These are phyloP conservation scores for Coenonympha arcania DNA, from an alignment of 2,888 invertebrate genomes.

Conservation along the genomic window DNA sequence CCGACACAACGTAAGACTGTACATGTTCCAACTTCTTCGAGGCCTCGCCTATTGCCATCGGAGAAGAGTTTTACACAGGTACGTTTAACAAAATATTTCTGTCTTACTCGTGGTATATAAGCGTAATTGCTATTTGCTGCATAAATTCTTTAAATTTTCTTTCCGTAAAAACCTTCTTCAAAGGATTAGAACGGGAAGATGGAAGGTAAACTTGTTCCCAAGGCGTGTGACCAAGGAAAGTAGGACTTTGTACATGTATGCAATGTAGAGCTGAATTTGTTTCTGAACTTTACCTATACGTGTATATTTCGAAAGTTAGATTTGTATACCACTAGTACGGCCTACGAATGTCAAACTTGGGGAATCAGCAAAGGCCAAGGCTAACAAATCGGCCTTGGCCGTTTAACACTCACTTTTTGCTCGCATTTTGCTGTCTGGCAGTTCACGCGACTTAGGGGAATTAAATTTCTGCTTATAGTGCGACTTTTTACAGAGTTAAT, in stretches of 20 bases:
- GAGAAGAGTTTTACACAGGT: slow-evolving; percentile 91
- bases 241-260: too few species aligned
- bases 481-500: too few species aligned
- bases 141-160: too few species aligned
- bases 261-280: too few species aligned
- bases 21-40: slow-evolving; percentile 96
- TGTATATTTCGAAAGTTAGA: not conserved
- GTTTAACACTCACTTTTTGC: not conserved
- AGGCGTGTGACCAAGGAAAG: too few species aligned
- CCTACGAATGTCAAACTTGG: not conserved
- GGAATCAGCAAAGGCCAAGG: slow-evolving; percentile 9
- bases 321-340: not conserved
- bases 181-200: too few species aligned
- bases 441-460: not conserved
- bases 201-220: too few species aligned
- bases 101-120: too few species aligned
- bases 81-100: slow-evolving; percentile 4
- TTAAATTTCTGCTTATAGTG: not conserved
- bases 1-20: slow-evolving; percentile 93
- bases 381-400: not conserved
- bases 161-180: too few species aligned
- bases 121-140: too few species aligned
- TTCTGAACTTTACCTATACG: not conserved
- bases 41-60: slow-evolving; percentile 98
- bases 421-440: not conserved